Base-by-base conservation (phyloP, 2,797 vertebrate genomes). In the Sarcoramphus papa region DNA sequence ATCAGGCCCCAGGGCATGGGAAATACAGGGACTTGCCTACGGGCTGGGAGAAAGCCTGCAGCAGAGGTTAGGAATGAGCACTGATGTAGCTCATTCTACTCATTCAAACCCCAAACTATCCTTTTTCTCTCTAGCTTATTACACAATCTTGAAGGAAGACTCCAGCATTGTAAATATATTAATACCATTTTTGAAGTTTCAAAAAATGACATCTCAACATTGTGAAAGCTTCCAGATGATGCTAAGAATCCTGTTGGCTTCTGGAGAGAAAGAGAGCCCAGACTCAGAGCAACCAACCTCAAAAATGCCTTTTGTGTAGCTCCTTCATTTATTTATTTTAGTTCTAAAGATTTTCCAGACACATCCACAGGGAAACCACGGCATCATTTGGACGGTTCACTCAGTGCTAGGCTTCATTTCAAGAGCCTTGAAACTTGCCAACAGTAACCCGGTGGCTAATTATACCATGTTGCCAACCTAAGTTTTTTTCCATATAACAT, bases 401-500 rank as follows among this genome's bases (percentile, higher is more conserved):
- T 63, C 90, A 9, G 77, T 21, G 76, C 88, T 92, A 68, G 90
- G 95, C 95, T 95, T 69, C n/a, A 40, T 85, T 95, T 97, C 97
- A 93, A 91, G 92, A 85, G 86, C 70, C 76, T n/a, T 64, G 47
- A 57, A 57, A 82, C 56, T 35, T 47, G 95, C 93, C 91, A 94
- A 6, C 64, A 93, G 94, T 30, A 95, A 95, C 80, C 92, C 91
- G 28, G 85, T 92, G 92, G 89, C 76, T 95, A 94, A 97, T 97
- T 95, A 91, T 4, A 88, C 70, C 79, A 15, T 4, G 3, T 37
- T 92, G 91, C 96, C 91, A 96, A 24, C 70, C 31, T 68, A 53
- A 90, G 85, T 63, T 95, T 96, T 96, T 95, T 97, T 96, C 97
- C 97, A 90, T 35, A 43, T 75, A 90, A 90, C 92, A 67, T 24